Evolutionary conservation across 2,113 vertebrate species (phyloP).

Genomic region (Rhagologus leucostigma): DNA sequence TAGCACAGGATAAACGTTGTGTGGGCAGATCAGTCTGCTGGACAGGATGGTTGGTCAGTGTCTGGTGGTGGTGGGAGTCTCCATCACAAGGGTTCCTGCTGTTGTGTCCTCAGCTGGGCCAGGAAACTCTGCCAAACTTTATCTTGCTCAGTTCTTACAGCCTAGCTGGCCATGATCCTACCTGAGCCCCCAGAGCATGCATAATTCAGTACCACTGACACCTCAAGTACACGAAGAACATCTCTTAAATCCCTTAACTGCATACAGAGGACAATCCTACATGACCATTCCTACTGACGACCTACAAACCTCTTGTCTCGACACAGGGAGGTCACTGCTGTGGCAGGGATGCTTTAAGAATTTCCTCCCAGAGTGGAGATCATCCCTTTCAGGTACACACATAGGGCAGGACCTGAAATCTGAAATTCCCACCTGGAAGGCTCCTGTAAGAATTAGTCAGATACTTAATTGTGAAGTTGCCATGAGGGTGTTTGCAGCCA

Average conservation of each 20-base stretch:
- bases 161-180: background rate
- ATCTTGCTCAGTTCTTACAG: background rate
- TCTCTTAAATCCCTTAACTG: background rate
- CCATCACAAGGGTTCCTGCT: background rate
- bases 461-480: background rate
- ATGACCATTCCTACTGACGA: background rate
- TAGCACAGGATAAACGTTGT: fast-evolving
- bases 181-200: background rate
- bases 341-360: background rate
- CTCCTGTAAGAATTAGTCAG: background rate
- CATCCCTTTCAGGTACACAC: background rate
- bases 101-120: background rate
- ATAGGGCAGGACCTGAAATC: background rate
- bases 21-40: background rate
- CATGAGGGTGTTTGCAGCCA: fast-evolving
- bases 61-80: background rate
- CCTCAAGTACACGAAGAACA: background rate
- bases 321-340: background rate
- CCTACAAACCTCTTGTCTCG: background rate
- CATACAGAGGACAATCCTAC: background rate
- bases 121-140: background rate
- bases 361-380: background rate
- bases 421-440: background rate
- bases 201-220: background rate
- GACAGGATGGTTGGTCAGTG: background rate